Conservation (phyloP, 2,113 vertebrate species). For the Pitta sordida region DNA sequence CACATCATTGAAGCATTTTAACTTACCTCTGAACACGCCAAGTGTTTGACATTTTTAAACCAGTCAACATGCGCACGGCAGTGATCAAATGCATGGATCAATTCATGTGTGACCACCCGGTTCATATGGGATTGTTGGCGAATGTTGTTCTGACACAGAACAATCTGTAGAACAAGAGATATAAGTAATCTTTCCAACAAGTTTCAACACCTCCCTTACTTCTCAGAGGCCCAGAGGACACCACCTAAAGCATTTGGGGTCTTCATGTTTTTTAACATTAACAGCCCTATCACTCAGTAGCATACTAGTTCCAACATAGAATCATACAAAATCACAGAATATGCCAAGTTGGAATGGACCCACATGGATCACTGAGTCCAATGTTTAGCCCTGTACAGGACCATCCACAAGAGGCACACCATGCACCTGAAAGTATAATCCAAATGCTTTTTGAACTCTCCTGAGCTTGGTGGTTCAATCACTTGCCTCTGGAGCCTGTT, state of each 20-base stretch:
- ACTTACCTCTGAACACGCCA: conserved; percentile 95
- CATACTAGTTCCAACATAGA: neutral
- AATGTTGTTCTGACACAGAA: conserved; percentile 97
- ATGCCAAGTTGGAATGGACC: neutral
- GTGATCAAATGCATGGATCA: conserved; percentile 96
- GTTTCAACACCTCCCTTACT: neutral
- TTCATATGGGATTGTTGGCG: conserved; percentile 90
- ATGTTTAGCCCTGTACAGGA: neutral
- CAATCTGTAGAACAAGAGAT: conserved; percentile 79
- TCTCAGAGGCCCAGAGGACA: neutral
- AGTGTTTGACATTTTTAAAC: conserved; percentile 88
- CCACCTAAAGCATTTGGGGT: neutral
- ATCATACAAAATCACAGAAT: neutral
- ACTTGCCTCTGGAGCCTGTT: neutral
- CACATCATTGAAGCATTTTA: neutral
- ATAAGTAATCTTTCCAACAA: neutral
- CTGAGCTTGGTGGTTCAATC: neutral
- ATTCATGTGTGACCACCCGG: conserved; percentile 91
- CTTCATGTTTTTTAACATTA: neutral
- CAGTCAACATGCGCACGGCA: conserved; percentile 94
- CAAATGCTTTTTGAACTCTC: neutral
- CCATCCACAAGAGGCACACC: neutral
- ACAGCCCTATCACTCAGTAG: neutral
- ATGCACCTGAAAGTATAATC: neutral
- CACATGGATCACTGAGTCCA: neutral